Conservation (phyloP, 2,113 vertebrate genomes). For the Calidris pygmaea region DNA sequence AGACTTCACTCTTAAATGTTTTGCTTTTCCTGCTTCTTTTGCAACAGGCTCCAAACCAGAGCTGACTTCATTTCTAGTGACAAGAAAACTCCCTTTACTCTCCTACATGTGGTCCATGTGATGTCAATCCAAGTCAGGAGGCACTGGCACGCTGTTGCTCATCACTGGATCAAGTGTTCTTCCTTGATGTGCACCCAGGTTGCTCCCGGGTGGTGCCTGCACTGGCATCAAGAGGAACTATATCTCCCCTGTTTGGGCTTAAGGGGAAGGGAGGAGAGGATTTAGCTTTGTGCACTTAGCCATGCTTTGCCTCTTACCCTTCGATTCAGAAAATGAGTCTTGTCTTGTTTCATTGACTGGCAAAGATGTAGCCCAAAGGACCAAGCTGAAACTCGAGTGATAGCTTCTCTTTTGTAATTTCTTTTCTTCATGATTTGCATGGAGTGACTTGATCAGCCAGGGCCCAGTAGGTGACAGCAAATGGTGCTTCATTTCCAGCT, state of each 20-base stretch:
- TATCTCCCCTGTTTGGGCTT: not conserved
- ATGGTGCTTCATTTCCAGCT: not conserved
- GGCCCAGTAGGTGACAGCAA: not conserved
- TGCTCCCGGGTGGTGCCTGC: accelerated
- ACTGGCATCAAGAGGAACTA: not conserved
- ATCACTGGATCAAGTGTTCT: not conserved
- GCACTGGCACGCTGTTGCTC: not conserved
- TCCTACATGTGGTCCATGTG: accelerated
- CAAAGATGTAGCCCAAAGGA: not conserved
- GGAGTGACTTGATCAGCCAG: not conserved
- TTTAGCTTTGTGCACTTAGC: not conserved
- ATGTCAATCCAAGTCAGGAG: not conserved
- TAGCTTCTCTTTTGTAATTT: not conserved
- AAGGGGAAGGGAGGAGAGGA: not conserved
- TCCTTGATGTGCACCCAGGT: not conserved
- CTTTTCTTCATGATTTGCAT: not conserved
- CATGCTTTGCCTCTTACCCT: not conserved
- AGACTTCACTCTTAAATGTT: not conserved
- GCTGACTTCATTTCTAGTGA: not conserved
- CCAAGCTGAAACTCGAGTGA: not conserved
- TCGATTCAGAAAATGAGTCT: not conserved
- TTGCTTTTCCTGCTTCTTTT: not conserved
- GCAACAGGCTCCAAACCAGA: not conserved
- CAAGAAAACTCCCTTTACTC: not conserved
- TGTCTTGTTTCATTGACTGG: not conserved